phyloP scores from a whole-genome alignment of 2,888 invertebrate species.

The Lepidocyrtinus sp. region DNA sequence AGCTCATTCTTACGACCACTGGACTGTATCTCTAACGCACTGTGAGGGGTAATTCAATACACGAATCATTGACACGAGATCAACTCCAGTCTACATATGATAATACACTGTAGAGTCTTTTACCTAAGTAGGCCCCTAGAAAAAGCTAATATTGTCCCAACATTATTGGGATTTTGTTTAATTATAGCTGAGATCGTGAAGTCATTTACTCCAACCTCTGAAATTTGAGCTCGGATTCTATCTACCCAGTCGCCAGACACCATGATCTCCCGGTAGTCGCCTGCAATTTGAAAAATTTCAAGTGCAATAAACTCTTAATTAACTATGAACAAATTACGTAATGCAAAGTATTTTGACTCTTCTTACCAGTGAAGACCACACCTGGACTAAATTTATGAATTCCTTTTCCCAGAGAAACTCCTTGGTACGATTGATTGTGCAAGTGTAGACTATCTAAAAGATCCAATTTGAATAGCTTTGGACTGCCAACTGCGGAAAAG shows the following conservation, averaged over 20 bases:
- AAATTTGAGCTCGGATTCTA: constrained; percentile 68
- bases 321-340: neutral
- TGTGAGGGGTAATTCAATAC: constrained; percentile 72
- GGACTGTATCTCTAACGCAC: constrained; percentile 93
- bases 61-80: constrained; percentile 11
- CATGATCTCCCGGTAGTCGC: constrained; percentile 70
- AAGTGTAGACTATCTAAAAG: constrained; percentile 85
- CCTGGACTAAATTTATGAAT: constrained; percentile 82
- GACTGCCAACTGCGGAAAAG: constrained; percentile 66
- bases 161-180: constrained; percentile 85
- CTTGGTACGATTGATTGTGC: constrained; percentile 82
- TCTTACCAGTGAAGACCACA: constrained; percentile 82
- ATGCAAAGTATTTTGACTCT: neutral
- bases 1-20: constrained; percentile 90
- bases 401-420: constrained; percentile 80
- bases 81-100: too few species aligned
- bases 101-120: too few species aligned
- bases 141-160: constrained; percentile 87
- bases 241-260: constrained; percentile 70
- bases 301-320: neutral
- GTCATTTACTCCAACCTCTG: constrained; percentile 68
- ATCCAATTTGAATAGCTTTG: constrained; percentile 77
- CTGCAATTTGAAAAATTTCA: constrained; percentile 37
- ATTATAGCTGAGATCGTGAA: constrained; percentile 84
- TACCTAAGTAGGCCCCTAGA: constrained; percentile 86